Conservation (phyloP, 2,888 invertebrate genomes). For the Caradrina clavipalpis region DNA sequence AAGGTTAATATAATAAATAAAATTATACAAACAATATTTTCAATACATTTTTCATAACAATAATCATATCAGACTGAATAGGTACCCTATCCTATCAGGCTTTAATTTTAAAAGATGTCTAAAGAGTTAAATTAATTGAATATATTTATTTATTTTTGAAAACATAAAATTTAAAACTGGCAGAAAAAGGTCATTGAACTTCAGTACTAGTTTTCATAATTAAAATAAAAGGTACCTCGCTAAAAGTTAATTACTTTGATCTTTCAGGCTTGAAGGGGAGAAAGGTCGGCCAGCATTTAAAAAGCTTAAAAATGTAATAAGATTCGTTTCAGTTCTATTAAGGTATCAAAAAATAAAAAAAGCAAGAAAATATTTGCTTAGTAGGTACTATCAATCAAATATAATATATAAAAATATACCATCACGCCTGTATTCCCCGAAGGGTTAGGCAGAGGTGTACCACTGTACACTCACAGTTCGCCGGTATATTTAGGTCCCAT, state of each 20-base stretch:
- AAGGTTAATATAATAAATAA: neutral
- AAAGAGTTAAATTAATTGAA: too few species aligned
- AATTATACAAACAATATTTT: neutral
- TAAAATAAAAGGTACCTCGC: neutral
- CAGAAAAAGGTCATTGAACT: neutral
- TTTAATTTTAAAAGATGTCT: too few species aligned
- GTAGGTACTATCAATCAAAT: too few species aligned
- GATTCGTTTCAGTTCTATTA: neutral
- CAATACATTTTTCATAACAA: neutral
- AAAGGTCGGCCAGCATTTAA: conserved; percentile 1
- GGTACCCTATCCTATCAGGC: neutral
- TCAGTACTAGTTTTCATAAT: neutral
- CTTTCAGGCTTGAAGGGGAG: neutral
- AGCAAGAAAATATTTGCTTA: too few species aligned
- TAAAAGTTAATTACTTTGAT: conserved; percentile 1
- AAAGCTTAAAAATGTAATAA: neutral
- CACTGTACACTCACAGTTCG: too few species aligned
- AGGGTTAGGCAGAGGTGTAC: too few species aligned
- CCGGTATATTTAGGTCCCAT: too few species aligned
- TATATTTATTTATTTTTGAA: neutral
- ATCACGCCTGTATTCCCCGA: too few species aligned
- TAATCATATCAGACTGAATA: conserved; percentile 1
- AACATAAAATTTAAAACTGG: neutral
- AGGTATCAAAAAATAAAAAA: neutral
- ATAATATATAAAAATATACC: too few species aligned